Evolutionary conservation across 2,113 vertebrate genomes (phyloP).

Genomic region (Paracanthobrama guichenoti): DNA sequence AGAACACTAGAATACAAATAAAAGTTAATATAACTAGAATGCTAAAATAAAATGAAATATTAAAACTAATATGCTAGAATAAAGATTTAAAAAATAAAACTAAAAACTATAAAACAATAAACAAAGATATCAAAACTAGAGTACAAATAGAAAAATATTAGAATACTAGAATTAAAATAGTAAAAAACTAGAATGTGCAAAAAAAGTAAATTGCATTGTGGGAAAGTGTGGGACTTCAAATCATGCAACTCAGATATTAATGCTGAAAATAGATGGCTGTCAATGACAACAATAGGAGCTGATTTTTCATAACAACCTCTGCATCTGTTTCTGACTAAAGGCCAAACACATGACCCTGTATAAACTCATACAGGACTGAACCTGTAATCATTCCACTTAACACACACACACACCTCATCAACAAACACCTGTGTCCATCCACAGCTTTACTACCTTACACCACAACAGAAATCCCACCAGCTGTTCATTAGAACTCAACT

Average conservation of each 20-base stretch:
- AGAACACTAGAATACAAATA: background rate
- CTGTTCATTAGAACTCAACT: conserved; percentile 64
- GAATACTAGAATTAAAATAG: background rate
- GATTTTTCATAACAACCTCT: conserved; percentile 55
- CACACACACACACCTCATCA: conserved; percentile 34
- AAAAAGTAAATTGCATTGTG: background rate
- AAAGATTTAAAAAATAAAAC: no score
- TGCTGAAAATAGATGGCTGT: background rate
- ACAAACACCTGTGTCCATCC: conserved; percentile 63
- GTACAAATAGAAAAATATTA: background rate
- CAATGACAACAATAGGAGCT: background rate
- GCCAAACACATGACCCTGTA: conserved; percentile 58
- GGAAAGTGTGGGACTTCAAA: background rate
- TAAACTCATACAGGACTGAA: conserved; percentile 45
- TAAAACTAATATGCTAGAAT: no score
- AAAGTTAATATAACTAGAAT: background rate
- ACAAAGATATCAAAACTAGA: background rate
- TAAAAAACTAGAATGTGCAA: background rate
- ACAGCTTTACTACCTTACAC: conserved; percentile 53
- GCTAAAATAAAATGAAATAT: background rate
- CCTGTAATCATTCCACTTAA: conserved; percentile 19
- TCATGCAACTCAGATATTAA: background rate
- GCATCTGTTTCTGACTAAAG: conserved; percentile 43
- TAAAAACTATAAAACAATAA: background rate
- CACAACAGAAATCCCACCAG: conserved; percentile 58